A percentile compares a stretch with the other conserved stretches of the same genome.
Evolutionary conservation across 1,140 invertebrate species (phyloP).

Genomic region (Bombus pyrosoma): DNA sequence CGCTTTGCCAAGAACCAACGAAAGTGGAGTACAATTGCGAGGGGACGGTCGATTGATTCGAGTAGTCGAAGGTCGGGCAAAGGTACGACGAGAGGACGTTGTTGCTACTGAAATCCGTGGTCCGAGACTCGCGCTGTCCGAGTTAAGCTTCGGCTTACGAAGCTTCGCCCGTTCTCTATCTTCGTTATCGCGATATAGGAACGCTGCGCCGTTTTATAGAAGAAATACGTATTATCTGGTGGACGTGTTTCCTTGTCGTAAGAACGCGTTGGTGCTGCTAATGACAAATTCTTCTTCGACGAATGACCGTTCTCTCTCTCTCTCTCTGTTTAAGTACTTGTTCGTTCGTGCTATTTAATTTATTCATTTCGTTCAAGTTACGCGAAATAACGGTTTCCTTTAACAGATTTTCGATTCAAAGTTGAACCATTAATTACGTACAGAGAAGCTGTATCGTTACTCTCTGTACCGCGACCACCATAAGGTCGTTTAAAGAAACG

Average conservation of each 20-base stretch:
- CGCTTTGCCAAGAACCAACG: background rate
- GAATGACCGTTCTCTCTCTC: too few relatives aligned
- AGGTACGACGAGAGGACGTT: background rate
- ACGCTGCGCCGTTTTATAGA: background rate
- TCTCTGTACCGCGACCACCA: background rate
- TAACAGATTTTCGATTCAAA: background rate
- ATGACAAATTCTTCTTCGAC: background rate
- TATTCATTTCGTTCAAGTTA: background rate
- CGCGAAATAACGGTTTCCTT: background rate
- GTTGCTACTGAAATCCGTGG: constrained; percentile 52
- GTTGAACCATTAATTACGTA: background rate
- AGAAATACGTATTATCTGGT: background rate
- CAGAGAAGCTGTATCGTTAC: background rate
- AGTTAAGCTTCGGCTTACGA: constrained; percentile 2
- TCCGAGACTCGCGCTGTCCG: constrained; percentile 11
- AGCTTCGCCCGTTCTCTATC: background rate
- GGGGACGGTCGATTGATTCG: background rate
- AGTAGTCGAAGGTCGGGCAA: constrained; percentile 16
- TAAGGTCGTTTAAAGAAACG: background rate
- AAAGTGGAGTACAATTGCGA: constrained; percentile 1
- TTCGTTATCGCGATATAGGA: constrained; percentile 28
- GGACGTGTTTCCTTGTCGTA: background rate
- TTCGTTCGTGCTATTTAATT: background rate
- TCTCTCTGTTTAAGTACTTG: too few relatives aligned
- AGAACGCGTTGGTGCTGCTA: background rate